A percentile compares a stretch with the other conserved stretches of the same genome.
phyloP scores from a whole-genome alignment of 2,113 vertebrate species.

The Notothenia coriiceps region DNA sequence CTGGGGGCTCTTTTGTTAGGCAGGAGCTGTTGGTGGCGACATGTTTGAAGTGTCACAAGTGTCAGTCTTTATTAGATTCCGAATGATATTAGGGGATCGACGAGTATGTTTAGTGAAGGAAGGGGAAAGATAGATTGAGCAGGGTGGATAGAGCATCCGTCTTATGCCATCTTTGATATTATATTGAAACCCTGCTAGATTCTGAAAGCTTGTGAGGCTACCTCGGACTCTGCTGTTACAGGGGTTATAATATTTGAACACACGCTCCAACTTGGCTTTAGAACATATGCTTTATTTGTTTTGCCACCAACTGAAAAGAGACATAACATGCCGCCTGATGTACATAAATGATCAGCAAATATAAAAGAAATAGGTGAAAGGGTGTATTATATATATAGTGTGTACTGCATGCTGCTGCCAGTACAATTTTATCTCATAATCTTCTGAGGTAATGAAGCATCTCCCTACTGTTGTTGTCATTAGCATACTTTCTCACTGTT shows the following conservation, averaged over 20 bases:
- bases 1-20: slow-evolving; percentile 88
- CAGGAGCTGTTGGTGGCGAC: slow-evolving; percentile 89
- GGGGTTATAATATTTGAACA: slow-evolving; percentile 51
- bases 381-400: slow-evolving; percentile 6
- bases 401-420: slow-evolving; percentile 20
- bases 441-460: slow-evolving; percentile 63
- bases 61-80: slow-evolving; percentile 92
- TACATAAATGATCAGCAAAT: slow-evolving; percentile 44
- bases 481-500: slow-evolving; percentile 43
- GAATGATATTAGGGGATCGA: slow-evolving; percentile 81
- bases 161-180: slow-evolving; percentile 15
- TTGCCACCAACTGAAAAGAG: slow-evolving; percentile 47
- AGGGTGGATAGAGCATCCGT: slow-evolving; percentile 20
- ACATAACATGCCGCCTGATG: slow-evolving; percentile 58
- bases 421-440: slow-evolving; percentile 54
- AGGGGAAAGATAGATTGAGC: slow-evolving; percentile 53
- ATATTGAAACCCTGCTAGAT: slow-evolving; percentile 53
- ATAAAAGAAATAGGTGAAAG: slow-evolving; percentile 20
- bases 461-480: slow-evolving; percentile 62
- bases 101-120: slow-evolving; percentile 43
- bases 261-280: slow-evolving; percentile 10
- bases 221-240: slow-evolving; percentile 63
- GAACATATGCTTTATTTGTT: slow-evolving; percentile 44
- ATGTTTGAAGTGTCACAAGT: slow-evolving; percentile 92
- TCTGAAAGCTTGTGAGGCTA: slow-evolving; percentile 73